Base-by-base conservation (phyloP, 2,888 invertebrate genomes). In the Eurytoma californica region DNA sequence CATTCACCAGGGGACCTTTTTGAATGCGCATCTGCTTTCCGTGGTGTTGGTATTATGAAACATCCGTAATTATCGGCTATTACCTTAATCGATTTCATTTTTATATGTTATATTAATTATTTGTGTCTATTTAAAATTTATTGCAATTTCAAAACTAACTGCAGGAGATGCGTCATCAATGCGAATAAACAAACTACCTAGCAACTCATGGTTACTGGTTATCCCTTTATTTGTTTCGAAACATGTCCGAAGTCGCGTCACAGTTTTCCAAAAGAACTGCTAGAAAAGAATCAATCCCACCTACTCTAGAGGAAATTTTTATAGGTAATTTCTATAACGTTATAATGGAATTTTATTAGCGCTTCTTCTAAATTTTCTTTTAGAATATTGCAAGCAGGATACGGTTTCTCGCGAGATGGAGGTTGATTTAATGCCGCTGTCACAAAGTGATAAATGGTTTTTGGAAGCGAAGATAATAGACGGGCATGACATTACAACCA, bases 361-460 rank as follows among this genome's bases (percentile, higher is more conserved):
- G 18, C 28, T 14, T 24, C 12, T 66, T 14, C 18, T n/a, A 30
- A 24, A 57, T 57, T 63, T 18, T 9, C 9, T 1, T 58, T 5
- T 24, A 88, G 88, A 84, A 16, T 87, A 86, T 73, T 88, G 88
- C 61, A 80, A 82, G 60, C 83, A 87, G 85, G 87, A 88, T 81
- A 83, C 84, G 24, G 47, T 86, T 24, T 86, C 87, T 0, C 76
- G 78, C 3, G 70, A 77, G 3, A 80, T 78, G 78, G 82, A 83
- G 3, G 77, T 84, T 3, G 61, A 84, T 3, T 79, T 86, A 5
- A 61, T 88, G 49, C 87, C 88, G 0, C 77, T 88, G 18, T 85
- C 88, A 0, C 86, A 87, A 73, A 85, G 86, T 39, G 84, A 88
- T 72, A 83, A 84, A 51, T 88, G 88, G 88, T 72, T 88, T 13